A percentile compares a stretch with the other conserved stretches of the same genome.
Evolutionary conservation across 2,113 vertebrate species (phyloP).

Genomic region (Trematocara stigmaticum): DNA sequence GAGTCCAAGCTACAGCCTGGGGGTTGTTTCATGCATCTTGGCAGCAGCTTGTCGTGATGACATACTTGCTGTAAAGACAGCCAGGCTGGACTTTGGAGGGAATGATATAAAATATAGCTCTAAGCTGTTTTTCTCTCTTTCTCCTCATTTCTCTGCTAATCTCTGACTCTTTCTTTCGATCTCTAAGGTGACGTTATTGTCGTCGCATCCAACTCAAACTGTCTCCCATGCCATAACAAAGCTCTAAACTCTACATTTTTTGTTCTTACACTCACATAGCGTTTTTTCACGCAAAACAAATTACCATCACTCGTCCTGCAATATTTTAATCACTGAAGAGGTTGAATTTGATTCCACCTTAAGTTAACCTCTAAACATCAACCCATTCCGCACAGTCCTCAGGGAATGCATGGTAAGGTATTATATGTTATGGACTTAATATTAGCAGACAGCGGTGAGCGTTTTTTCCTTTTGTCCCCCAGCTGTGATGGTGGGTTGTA

Average conservation of each 20-base stretch:
- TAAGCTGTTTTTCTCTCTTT: background rate
- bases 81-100: background rate
- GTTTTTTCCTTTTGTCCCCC: conserved; percentile 1
- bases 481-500: conserved; percentile 22
- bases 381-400: background rate
- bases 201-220: conserved; percentile 2
- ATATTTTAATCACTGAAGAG: background rate
- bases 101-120: conserved; percentile 24
- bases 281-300: background rate
- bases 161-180: background rate
- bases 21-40: conserved; percentile 4
- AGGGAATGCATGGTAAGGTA: background rate
- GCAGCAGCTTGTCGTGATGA: conserved; percentile 7
- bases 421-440: background rate
- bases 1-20: background rate
- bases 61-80: conserved; percentile 2
- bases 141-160: background rate
- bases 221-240: background rate
- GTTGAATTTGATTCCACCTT: background rate
- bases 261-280: background rate
- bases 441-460: background rate
- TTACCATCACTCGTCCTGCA: background rate
- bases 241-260: background rate
- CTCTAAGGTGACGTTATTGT: conserved; percentile 6
- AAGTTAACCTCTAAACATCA: conserved; percentile 6